Conservation (phyloP, 2,888 invertebrate genomes). For the Scaeva pyrastri region DNA sequence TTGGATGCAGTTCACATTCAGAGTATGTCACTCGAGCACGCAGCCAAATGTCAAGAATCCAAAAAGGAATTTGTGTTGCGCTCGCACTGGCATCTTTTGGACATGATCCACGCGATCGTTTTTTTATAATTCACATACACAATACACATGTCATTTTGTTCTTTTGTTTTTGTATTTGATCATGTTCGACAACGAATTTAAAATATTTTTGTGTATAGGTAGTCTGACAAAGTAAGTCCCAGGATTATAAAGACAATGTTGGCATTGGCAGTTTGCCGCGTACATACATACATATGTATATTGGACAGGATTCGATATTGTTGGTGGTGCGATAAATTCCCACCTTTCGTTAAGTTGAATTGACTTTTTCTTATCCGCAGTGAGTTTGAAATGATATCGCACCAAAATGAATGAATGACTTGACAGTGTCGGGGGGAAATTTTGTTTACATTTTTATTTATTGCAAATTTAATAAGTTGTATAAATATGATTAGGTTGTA, state of each 20-base stretch:
- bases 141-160: too few relatives aligned
- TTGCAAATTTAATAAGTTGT: not conserved
- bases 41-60: slow-evolving; percentile 31
- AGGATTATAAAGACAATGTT: slow-evolving; percentile 51
- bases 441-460: not conserved
- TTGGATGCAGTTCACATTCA: slow-evolving; percentile 50
- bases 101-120: slow-evolving; percentile 48
- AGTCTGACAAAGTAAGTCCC: slow-evolving; percentile 31
- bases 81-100: slow-evolving; percentile 31
- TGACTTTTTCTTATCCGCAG: slow-evolving; percentile 45
- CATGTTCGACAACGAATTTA: slow-evolving; percentile 13
- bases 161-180: slow-evolving; percentile 17
- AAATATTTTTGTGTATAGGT: slow-evolving; percentile 17
- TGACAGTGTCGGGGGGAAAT: not conserved
- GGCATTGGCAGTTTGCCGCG: slow-evolving; percentile 59
- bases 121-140: not conserved
- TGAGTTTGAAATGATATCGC: slow-evolving; percentile 56
- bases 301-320: slow-evolving; percentile 59
- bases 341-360: slow-evolving; percentile 20
- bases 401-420: slow-evolving; percentile 16
- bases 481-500: too few relatives aligned
- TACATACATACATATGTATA: not conserved
- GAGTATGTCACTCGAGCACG: slow-evolving; percentile 52
- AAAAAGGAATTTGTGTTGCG: slow-evolving; percentile 41
- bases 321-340: slow-evolving; percentile 66